Conservation (phyloP, 1,140 invertebrate genomes). For the Neodiprion lecontei region DNA sequence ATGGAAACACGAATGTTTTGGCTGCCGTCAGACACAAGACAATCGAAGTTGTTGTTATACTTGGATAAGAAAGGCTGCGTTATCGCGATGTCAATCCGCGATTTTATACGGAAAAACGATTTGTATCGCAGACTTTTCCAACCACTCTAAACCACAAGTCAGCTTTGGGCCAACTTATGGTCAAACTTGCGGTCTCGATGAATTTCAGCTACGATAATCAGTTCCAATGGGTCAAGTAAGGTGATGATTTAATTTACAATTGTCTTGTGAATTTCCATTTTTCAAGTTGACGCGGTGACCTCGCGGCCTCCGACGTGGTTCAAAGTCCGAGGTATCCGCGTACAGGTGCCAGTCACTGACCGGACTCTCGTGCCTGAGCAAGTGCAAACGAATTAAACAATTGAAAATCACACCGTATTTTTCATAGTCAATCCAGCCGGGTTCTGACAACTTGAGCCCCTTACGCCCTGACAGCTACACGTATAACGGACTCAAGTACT, state of each 20-base stretch:
- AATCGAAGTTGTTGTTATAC: too few species aligned
- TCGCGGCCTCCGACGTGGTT: neutral
- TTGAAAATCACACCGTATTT: too few species aligned
- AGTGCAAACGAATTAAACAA: too few species aligned
- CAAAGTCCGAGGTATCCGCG: neutral
- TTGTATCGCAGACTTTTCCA: neutral
- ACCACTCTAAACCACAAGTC: neutral
- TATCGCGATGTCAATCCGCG: too few species aligned
- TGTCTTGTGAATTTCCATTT: neutral
- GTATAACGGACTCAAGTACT: neutral
- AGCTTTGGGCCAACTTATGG: neutral
- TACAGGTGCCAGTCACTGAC: neutral
- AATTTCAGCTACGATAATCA: neutral
- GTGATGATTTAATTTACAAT: neutral
- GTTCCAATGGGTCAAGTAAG: neutral
- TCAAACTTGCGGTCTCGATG: neutral
- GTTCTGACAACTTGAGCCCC: neutral
- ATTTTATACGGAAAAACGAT: too few species aligned
- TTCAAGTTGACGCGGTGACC: neutral
- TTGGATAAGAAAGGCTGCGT: too few species aligned
- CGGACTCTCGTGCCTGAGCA: neutral
- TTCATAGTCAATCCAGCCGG: too few species aligned
- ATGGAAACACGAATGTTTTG: too few species aligned
- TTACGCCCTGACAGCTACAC: neutral
- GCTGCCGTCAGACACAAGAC: too few species aligned